These are phyloP conservation scores for Caenorhabditis sp. DNA, from an alignment of 2,888 invertebrate species.

Conservation along the genomic window DNA sequence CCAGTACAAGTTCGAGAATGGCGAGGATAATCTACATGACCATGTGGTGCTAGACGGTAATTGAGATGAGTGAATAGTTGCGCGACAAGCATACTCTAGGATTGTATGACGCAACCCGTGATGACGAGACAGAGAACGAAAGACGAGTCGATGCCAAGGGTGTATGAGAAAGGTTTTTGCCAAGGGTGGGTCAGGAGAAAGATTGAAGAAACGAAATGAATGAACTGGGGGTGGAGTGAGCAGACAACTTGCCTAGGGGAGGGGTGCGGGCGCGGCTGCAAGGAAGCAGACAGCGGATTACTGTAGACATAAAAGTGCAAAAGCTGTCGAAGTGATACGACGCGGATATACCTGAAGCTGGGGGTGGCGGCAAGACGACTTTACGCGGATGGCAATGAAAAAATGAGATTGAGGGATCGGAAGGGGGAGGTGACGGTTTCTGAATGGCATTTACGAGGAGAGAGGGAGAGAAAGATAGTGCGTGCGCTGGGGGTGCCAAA, in stretches of 20 bases:
- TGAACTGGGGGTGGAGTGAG: conserved; percentile 14
- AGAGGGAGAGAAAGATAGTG: conserved; percentile 56
- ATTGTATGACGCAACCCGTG: conserved; percentile 19
- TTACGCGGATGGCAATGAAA: conserved; percentile 63
- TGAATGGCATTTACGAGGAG: conserved; percentile 63
- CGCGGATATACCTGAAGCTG: conserved; percentile 58
- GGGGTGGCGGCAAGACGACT: conserved; percentile 60
- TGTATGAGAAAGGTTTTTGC: too few species aligned
- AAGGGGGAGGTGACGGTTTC: conserved; percentile 54
- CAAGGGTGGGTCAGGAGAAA: conserved; percentile 37
- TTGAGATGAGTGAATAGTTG: conserved; percentile 45
- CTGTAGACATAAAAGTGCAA: conserved; percentile 57
- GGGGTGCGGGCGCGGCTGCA: conserved; percentile 1
- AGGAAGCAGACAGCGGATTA: conserved; percentile 26
- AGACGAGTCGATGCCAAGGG: neutral
- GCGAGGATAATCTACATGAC: conserved; percentile 7
- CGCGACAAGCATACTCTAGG: conserved; percentile 34
- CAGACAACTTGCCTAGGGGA: conserved; percentile 13
- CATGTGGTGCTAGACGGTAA: conserved; percentile 55
- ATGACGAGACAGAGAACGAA: too few species aligned
- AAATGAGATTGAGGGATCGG: conserved; percentile 48
- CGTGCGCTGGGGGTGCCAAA: conserved; percentile 54
- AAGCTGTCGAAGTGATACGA: conserved; percentile 50
- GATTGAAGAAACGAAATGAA: conserved; percentile 2
- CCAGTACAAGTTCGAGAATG: conserved; percentile 61